Base-by-base conservation (phyloP, 2,888 invertebrate genomes). In the Caenorhabditis parvicauda region DNA sequence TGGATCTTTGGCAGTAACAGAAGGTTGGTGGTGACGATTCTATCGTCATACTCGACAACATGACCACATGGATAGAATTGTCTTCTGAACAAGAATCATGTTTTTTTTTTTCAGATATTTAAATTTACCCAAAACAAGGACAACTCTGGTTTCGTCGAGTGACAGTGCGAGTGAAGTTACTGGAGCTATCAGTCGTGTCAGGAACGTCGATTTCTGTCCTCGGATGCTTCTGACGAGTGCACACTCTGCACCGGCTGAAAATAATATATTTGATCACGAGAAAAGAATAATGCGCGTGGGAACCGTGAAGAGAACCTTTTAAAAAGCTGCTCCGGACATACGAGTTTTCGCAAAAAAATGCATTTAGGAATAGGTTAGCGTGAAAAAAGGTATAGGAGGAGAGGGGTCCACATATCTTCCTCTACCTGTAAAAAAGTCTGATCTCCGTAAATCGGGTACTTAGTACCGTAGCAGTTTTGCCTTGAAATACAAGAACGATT, bases 21-120 rank as follows among this genome's bases (percentile, higher is more conserved):
- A 69, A 43, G 2, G 61, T 57, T 2, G 64, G 49, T 4, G 53
- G 24, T 1, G 64, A 54, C 38, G 53, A 51, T 35, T 60, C 29
- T 51, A 74, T 53, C n/a, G 74, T 58, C 65, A 76, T 70, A 6
- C 69, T 60, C 12, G 72, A 51, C 4, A 73, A 48, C 21, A 72
- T 53, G 5, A 73, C 59, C 2, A 74, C 50, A 29, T 69, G 66
- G 14, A 76, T 37, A 12, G 69, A 60, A 54, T 72, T 73, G 54
- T 76, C 72, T 47, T 69, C 73, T 54, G 50, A 7, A 55, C 54
- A 46, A 25, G 17, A 22, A 27, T 25, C n/a, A 27, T 46, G 24
- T 3, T 17, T 27, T 7, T 7, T 27, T 27, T 6, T 27, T 42
- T 14, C 28, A 3, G 12, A 32, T 45, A 37, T 47, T 21, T 43